Evolutionary conservation across 2,888 invertebrate genomes (phyloP).

Genomic region (Willowsia nigromaculata): DNA sequence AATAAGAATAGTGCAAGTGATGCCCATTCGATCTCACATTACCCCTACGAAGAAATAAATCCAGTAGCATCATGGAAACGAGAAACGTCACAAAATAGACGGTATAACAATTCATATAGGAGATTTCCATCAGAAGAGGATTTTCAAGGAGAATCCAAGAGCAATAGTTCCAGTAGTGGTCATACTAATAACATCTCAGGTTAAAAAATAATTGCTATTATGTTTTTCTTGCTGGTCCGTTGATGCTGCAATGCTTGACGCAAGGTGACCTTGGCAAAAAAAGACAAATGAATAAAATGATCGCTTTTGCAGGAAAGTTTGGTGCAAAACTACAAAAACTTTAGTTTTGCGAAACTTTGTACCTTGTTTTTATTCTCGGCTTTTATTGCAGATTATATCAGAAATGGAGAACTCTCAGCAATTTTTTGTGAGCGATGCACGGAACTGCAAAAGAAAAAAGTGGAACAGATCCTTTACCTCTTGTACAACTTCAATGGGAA

Average conservation of each 20-base stretch:
- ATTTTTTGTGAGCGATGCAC: conserved; percentile 38
- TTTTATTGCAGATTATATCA: conserved; percentile 8
- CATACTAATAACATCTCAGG: conserved; percentile 24
- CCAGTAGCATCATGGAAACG: neutral
- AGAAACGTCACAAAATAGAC: neutral
- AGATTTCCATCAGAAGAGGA: neutral
- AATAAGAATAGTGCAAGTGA: neutral
- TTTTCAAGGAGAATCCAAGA: neutral
- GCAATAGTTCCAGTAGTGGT: neutral
- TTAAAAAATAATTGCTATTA: neutral
- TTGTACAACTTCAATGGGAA: conserved; percentile 17
- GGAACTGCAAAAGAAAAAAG: conserved; percentile 10
- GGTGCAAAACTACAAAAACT: neutral
- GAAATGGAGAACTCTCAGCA: conserved; percentile 6
- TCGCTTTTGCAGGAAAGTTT: neutral
- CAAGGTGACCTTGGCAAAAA: neutral
- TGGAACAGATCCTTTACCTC: conserved; percentile 17
- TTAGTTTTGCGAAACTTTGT: neutral
- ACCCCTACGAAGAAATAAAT: neutral
- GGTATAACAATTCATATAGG: neutral
- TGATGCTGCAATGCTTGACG: neutral
- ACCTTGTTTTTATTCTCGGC: neutral
- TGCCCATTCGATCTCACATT: neutral
- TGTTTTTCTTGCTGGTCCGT: neutral
- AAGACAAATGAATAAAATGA: too few species aligned